These are phyloP conservation scores for Cheilosia vernalis DNA, from an alignment of 2,888 invertebrate species.

Conservation along the genomic window DNA sequence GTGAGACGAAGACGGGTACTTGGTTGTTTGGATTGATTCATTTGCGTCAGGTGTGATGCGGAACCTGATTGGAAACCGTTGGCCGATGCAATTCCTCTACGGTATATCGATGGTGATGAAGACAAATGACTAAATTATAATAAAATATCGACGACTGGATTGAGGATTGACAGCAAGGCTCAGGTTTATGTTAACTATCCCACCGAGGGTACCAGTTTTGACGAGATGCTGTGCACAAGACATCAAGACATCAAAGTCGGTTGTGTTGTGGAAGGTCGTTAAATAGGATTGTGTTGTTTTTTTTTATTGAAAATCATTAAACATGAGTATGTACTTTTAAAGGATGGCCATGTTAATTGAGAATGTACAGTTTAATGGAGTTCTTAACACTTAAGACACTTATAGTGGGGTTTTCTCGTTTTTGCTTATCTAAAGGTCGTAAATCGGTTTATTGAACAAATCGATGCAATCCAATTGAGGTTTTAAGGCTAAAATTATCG, in stretches of 20 bases:
- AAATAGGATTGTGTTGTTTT: neutral
- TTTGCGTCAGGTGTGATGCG: conserved; percentile 56
- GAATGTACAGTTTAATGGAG: conserved; percentile 17
- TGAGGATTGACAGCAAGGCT: conserved; percentile 28
- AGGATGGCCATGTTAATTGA: neutral
- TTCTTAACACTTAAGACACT: conserved; percentile 32
- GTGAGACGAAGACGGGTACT: conserved; percentile 8
- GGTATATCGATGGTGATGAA: conserved; percentile 59
- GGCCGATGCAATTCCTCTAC: conserved; percentile 40
- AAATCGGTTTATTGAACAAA: conserved; percentile 29
- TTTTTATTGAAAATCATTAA: neutral
- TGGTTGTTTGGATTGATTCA: conserved; percentile 62
- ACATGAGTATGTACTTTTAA: conserved; percentile 1
- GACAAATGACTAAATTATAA: conserved; percentile 72
- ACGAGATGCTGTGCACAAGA: conserved; percentile 1
- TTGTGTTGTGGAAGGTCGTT: neutral
- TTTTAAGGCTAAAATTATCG: no score
- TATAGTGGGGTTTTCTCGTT: neutral
- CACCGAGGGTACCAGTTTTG: neutral
- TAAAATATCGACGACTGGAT: conserved; percentile 51
- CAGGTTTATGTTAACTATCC: conserved; percentile 27
- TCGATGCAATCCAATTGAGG: neutral
- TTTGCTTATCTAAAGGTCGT: conserved; percentile 1
- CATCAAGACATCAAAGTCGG: conserved; percentile 18
- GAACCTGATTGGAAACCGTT: conserved; percentile 59